A percentile compares a stretch with the other conserved stretches of the same genome.
Conservation (phyloP, 2,113 vertebrate genomes). For the Dromaius novaehollandiae region DNA sequence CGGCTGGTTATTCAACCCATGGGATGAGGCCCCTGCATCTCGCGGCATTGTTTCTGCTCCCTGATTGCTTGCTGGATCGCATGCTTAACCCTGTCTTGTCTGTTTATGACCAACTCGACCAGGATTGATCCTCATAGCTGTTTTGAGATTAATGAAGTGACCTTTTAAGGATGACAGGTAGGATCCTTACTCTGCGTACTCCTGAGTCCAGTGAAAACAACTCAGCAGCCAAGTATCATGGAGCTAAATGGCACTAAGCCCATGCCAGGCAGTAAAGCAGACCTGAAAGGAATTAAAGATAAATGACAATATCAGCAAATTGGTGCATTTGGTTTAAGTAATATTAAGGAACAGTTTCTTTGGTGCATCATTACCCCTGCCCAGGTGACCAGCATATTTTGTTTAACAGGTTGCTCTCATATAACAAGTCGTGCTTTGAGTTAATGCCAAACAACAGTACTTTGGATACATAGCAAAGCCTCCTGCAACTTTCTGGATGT, state of each 20-base stretch:
- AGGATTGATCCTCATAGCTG: neutral
- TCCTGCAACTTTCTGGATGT: neutral
- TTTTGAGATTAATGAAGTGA: slow-evolving; percentile 8
- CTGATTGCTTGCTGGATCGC: neutral
- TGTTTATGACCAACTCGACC: neutral
- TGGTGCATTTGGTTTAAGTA: neutral
- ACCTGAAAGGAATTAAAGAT: neutral
- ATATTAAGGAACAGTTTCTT: neutral
- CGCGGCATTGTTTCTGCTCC: neutral
- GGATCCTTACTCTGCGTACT: neutral
- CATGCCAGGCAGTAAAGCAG: neutral
- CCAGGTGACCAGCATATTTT: neutral
- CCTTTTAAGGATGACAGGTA: slow-evolving; percentile 1
- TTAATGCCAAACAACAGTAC: neutral
- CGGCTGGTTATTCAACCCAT: accelerated
- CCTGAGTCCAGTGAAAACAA: neutral
- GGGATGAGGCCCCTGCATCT: neutral
- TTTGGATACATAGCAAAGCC: neutral
- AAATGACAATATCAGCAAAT: neutral
- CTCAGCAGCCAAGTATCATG: neutral
- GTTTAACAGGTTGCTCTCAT: neutral
- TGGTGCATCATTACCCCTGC: neutral
- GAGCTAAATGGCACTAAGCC: neutral
- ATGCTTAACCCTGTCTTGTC: neutral
- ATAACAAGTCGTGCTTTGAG: neutral